Evolutionary conservation across 2,113 vertebrate genomes (phyloP), one percentile per base, ranked within the genome.

Genomic region (Grantiella picta): DNA sequence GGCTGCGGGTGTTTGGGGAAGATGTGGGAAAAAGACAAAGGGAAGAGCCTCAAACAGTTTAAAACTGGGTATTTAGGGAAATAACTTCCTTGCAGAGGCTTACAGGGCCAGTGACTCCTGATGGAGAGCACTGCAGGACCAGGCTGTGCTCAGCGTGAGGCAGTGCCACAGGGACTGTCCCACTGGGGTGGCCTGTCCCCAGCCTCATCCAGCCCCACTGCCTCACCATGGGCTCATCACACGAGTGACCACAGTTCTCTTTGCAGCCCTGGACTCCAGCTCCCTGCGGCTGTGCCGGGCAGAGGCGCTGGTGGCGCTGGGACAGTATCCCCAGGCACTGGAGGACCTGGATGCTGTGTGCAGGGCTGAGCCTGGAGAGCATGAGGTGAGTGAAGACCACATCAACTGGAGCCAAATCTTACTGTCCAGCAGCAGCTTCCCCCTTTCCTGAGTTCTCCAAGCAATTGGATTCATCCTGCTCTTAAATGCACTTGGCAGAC

Each of bases 331-430:
- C 1, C 98, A 95, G 15, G 98, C 98, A 1, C 97, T 99, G 94
- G 95, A 92, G 25, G 98, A 99, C 96, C 96, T 99, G 85, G 98
- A 99, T 7, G 91, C 97, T 14, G 96, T 98, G 89, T 99, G 98
- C 95, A 95, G 63, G 94, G 95, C 97, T 94, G 97, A 98, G 64
- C 98, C 98, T 25, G 97, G 91, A 57, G 97, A 98, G 89, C 96
- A 94, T 1, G 96, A 99, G 98, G 98, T 99, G 92, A 98, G 98
- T 10, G 1, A 54, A 63, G 40, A 31, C 63, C 33, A 12, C 53
- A 2, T 8, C 0, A 0, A 2, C 61, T 64, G 23, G 11, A 84
- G 18, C 33, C 45, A 49, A 15, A 40, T 70, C 36, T 49, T 6
- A 15, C 27, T 78, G 11, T 10, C 3, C 1, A 12, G 72, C 28